phyloP scores from a whole-genome alignment of 2,797 vertebrate species.

The Brachyalestes nurse region DNA sequence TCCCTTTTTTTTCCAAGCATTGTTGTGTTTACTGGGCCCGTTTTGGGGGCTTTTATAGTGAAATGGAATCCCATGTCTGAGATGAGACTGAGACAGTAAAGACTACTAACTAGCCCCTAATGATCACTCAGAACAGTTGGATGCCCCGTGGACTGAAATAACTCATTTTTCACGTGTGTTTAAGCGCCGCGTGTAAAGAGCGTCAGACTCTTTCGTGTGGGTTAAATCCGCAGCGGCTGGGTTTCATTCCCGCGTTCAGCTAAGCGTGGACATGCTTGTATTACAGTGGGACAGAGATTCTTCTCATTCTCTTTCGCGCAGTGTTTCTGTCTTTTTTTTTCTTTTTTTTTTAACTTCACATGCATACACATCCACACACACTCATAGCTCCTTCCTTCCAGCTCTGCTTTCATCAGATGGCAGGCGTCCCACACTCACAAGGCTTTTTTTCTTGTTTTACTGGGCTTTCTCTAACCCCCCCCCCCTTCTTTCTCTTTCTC shows the following conservation, averaged over 20 bases:
- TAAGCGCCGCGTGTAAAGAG: conserved; percentile 18
- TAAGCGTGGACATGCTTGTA: conserved; percentile 30
- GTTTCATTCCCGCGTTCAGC: conserved; percentile 30
- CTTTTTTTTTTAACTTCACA: not conserved
- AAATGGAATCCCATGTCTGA: conserved; percentile 49
- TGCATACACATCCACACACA: not conserved
- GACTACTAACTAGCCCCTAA: conserved; percentile 52
- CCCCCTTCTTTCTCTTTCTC: not conserved
- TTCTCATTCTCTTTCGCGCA: conserved; percentile 44
- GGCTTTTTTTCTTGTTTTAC: conserved; percentile 52
- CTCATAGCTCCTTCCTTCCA: conserved; percentile 39
- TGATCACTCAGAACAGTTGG: conserved; percentile 48
- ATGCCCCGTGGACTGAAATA: conserved; percentile 52
- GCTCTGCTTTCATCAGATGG: conserved; percentile 57
- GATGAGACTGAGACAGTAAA: conserved; percentile 51
- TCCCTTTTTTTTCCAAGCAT: conserved; percentile 7
- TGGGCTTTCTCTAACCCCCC: conserved; percentile 41
- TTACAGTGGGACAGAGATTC: conserved; percentile 49
- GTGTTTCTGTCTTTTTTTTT: conserved; percentile 7
- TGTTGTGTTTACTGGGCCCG: conserved; percentile 44
- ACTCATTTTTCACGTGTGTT: conserved; percentile 43
- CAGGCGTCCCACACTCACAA: conserved; percentile 57
- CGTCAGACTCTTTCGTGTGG: conserved; percentile 43
- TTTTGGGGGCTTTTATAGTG: conserved; percentile 51
- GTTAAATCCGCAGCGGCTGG: conserved; percentile 43